A percentile compares a stretch with the other conserved stretches of the same genome.
Conservation (phyloP, 2,113 vertebrate genomes). For the Vulpes lagopus region DNA sequence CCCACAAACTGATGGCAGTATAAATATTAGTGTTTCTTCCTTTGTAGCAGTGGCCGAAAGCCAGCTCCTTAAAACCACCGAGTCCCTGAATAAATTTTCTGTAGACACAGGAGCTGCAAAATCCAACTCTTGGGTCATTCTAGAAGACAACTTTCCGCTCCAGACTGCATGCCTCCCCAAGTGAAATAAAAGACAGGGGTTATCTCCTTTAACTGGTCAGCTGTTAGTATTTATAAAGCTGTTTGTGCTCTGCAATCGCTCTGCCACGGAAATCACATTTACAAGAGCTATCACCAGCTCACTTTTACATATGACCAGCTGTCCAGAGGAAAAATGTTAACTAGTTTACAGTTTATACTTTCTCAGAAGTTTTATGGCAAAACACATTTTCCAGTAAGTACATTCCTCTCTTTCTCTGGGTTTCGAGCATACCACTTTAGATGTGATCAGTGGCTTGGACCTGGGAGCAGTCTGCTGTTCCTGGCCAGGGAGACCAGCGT, state of each 20-base stretch:
- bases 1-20: background rate
- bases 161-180: background rate
- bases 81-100: slow-evolving; percentile 54
- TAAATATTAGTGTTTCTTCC: slow-evolving; percentile 21
- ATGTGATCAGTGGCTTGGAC: slow-evolving; percentile 15
- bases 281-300: slow-evolving; percentile 34
- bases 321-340: slow-evolving; percentile 36
- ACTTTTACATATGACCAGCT: slow-evolving; percentile 44
- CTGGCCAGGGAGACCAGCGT: background rate
- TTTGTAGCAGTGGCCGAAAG: slow-evolving; percentile 21
- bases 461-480: background rate
- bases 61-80: slow-evolving; percentile 29
- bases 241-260: background rate
- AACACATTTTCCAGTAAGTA: slow-evolving; percentile 61
- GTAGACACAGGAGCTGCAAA: background rate
- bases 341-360: slow-evolving; percentile 59
- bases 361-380: slow-evolving; percentile 67
- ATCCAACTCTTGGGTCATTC: slow-evolving; percentile 39
- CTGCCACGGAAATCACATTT: slow-evolving; percentile 30
- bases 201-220: background rate
- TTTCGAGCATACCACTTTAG: slow-evolving; percentile 58
- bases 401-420: slow-evolving; percentile 31
- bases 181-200: background rate
- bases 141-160: slow-evolving; percentile 20
- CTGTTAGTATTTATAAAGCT: slow-evolving; percentile 46